Percentiles rank a stretch among this genome's conserved stretches.
Evolutionary conservation across 2,888 invertebrate genomes (phyloP).

Genomic region (Drosophila acutilabella): DNA sequence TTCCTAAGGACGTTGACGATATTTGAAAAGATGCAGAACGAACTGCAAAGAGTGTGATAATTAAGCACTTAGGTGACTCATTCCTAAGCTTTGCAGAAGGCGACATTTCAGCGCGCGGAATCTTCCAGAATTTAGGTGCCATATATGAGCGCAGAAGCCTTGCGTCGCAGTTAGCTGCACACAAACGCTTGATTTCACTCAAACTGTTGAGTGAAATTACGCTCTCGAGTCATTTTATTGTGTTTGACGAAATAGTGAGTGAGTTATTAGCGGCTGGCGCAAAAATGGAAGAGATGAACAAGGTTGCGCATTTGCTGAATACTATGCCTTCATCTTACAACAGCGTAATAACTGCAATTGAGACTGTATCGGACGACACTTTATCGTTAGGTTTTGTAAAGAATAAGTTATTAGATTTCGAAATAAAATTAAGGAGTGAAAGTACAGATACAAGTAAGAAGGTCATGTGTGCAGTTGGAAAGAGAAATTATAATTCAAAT

Average conservation of each 20-base stretch:
- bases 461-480: background rate
- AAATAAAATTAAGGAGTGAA: background rate
- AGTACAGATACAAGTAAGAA: background rate
- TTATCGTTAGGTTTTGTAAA: background rate
- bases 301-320: background rate
- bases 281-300: background rate
- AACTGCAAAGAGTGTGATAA: background rate
- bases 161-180: constrained; percentile 14
- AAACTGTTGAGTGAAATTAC: no score
- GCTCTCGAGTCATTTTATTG: no score
- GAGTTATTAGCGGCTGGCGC: background rate
- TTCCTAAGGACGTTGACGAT: background rate
- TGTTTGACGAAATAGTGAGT: background rate
- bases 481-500: background rate
- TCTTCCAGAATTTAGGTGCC: background rate
- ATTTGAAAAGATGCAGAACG: background rate
- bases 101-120: background rate
- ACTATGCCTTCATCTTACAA: no score
- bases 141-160: constrained; percentile 25
- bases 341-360: no score
- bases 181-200: no score
- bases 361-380: no score
- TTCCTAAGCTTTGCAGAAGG: background rate
- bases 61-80: background rate
- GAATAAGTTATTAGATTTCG: background rate